phyloP scores from a whole-genome alignment of 2,113 vertebrate genomes.

The Lethenteron reissneri region DNA sequence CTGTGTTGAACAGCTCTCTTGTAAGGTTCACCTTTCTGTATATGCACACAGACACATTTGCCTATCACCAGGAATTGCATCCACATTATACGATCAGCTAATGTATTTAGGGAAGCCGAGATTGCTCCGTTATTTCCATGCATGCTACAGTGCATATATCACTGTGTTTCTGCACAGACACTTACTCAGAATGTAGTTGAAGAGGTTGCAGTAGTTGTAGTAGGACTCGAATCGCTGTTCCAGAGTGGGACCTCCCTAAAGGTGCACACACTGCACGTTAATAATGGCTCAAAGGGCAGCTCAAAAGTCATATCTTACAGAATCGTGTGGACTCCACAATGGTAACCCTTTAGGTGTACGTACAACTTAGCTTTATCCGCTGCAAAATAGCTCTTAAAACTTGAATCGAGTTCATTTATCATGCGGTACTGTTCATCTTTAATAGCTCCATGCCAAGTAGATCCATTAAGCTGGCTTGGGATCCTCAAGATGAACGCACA shows the following conservation, averaged over 20 bases:
- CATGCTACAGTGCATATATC: background rate
- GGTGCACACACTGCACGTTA: background rate
- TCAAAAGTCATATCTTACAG: no score
- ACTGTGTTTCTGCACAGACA: constrained; percentile 7
- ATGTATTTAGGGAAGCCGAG: background rate
- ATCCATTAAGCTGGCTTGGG: no score
- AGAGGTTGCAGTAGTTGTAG: constrained; percentile 98
- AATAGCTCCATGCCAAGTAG: no score
- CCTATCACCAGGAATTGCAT: background rate
- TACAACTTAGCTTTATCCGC: no score
- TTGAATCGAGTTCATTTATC: no score
- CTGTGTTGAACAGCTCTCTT: no score
- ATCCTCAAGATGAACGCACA: no score
- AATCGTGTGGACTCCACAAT: no score
- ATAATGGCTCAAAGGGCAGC: background rate
- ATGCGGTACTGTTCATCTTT: no score
- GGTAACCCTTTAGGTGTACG: no score
- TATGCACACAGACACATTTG: background rate
- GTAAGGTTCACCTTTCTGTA: no score
- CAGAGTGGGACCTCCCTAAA: constrained; percentile 69
- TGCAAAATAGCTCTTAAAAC: no score
- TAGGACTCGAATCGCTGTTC: constrained; percentile 96
- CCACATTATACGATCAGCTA: background rate
- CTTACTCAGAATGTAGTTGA: constrained; percentile 98
- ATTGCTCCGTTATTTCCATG: background rate